Evolutionary conservation across 2,797 vertebrate species (phyloP), one percentile per base, ranked within the genome.

Genomic region (Schizothorax lantsangensis): DNA sequence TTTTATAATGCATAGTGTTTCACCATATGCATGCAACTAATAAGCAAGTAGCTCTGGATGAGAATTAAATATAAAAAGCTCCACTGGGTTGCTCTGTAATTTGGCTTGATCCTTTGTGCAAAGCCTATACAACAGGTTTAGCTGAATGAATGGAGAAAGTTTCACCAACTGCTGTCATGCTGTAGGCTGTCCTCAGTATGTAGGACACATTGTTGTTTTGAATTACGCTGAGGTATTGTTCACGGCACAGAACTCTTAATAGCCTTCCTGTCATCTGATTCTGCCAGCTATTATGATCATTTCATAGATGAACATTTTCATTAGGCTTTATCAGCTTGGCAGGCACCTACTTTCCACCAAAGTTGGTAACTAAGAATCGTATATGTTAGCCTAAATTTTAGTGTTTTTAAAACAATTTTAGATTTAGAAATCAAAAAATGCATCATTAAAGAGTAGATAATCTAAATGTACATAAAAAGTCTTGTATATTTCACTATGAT

Each of bases 191-290:
- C 38, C 87, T 77, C 33, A 71, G 85, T 85, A 83, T 88, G 81
- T 86, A 77, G 36, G 79, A 82, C 77, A 83, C 85, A 86, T 79
- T 71, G 49, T 87, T 88, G 80, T 82, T 84, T 89, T 88, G 82
- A 79, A 79, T 85, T 75, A 80, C 78, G 62, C 85, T 19, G 54
- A 84, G n/a, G 86, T 83, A 88, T 91, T 88, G 88, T 90, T 88
- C 81, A 59, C 33, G 14, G 26, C 52, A 47, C 79, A 84, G 43
- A 85, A 68, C 52, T 69, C 62, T 62, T 87, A 79, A 84, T 45
- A 52, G 47, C 79, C 52, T 84, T 40, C 77, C 84, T 88, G 87
- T 88, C 87, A 90, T 83, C 33, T 45, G 86, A 84, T 82, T 88
- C 87, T 81, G 26, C 43, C 43, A 79, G 78, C 43, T 73, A 64